phyloP scores from a whole-genome alignment of 2,888 invertebrate species.

The Saturnia pavonia region DNA sequence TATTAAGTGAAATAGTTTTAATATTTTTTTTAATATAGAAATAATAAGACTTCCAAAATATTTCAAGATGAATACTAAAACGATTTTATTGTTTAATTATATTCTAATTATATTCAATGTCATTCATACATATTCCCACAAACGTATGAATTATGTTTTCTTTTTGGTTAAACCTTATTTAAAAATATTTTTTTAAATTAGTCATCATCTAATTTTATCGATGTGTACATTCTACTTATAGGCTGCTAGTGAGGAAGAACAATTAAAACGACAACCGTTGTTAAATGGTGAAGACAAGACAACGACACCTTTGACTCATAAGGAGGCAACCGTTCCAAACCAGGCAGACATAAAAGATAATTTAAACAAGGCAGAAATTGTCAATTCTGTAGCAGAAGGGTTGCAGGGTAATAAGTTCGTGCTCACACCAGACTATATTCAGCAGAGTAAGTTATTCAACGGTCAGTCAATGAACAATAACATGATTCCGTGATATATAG shows the following conservation, averaged over 20 bases:
- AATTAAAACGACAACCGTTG: slow-evolving; percentile 61
- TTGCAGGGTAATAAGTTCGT: slow-evolving; percentile 85
- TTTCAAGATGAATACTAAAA: slow-evolving; percentile 17
- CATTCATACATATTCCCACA: slow-evolving; percentile 74
- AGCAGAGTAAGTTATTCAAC: slow-evolving; percentile 90
- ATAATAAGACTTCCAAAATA: background rate
- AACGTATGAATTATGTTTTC: slow-evolving; percentile 55
- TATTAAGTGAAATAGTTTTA: slow-evolving; percentile 8
- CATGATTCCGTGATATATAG: background rate
- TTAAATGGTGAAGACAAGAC: slow-evolving; percentile 74
- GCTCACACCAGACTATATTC: slow-evolving; percentile 95
- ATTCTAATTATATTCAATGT: slow-evolving; percentile 17
- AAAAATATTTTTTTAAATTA: slow-evolving; percentile 5
- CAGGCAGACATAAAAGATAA: slow-evolving; percentile 67
- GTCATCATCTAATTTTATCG: slow-evolving; percentile 12
- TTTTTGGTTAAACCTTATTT: slow-evolving; percentile 41
- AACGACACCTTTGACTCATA: slow-evolving; percentile 63
- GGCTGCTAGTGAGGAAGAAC: slow-evolving; percentile 63
- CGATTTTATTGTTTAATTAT: slow-evolving; percentile 8
- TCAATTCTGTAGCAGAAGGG: slow-evolving; percentile 57
- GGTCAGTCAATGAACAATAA: background rate
- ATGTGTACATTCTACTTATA: slow-evolving; percentile 54
- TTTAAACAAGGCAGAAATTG: slow-evolving; percentile 68
- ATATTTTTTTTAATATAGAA: slow-evolving; percentile 11
- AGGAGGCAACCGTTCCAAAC: slow-evolving; percentile 67